Evolutionary conservation across 2,113 vertebrate genomes (phyloP), one percentile per base, ranked within the genome.

Genomic region (Panthera uncia): DNA sequence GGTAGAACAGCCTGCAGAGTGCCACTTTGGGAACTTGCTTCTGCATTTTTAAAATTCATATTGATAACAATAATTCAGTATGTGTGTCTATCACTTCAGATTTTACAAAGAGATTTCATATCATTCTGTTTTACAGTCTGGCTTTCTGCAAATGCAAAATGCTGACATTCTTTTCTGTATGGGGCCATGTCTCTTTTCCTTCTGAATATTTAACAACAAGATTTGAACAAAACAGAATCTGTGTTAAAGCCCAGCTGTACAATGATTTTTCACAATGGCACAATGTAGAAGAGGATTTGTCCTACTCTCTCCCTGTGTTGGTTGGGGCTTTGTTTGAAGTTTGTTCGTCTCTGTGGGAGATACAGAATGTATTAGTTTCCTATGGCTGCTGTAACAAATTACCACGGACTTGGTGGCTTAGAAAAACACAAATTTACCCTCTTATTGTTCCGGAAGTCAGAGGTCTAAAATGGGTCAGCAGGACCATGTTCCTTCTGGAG

Each of bases 121-220:
- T 88, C 78, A 85, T 95, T 93, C 96, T 97, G 95, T 94, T 96
- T 95, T 79, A 97, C 85, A 98, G 93, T 41, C 88, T 95, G 83
- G 81, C 76, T 97, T 92, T 96, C 88, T 93, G 57, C 76, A 94
- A 89, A 97, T 80, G 74, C 89, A 91, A 95, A 96, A 96, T 36
- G 71, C 91, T 95, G 93, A 84, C 88, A 78, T 95, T 97, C 88
- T 96, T 88, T 95, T 93, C 80, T 94, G 91, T 97, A 83, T 96
- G 66, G 73, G 93, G 71, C 91, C 66, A 9, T 95, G 88, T 97
- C 85, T 96, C 91, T 97, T 95, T 95, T 94, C 95, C 66, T 94
- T 94, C 63, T 97, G 97, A 96, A 98, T 97, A 96, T 97, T 95
- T 97, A 97, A 94, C 84, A 87, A 97, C 71, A 96, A 91, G 84